Base-by-base conservation (phyloP, 1,140 invertebrate species). In the Semibalanus balanoides region DNA sequence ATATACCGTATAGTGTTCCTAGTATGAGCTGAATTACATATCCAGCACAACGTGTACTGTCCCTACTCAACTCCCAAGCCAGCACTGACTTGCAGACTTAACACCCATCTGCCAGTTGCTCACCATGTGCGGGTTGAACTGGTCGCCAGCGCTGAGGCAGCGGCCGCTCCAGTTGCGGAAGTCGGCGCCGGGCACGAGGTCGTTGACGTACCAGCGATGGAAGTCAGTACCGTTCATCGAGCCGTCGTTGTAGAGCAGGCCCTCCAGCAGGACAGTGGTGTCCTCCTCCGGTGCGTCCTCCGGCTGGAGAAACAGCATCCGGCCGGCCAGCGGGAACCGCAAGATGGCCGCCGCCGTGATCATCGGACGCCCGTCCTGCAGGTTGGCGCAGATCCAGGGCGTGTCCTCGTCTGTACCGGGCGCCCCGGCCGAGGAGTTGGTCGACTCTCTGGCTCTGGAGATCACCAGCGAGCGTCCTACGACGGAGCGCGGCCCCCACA, bases 141-240 rank as follows among this genome's bases (percentile, higher is more conserved):
- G 85, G 7, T 82, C 81, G n/a, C 92, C 93, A 9, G 92, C 87
- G 79, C 92, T 94, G 3, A 92, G 83, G 83, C 94, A 96, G 73
- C 95, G 85, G 76, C 86, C 88, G 73, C 89, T 91, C 93, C 94
- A 96, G 82, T 95, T 93, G 81, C 95, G 95, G 82, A 92, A 96
- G 83, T 97, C 95, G 79, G 88, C 89, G n/a, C 90, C 91, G 0
- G 89, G 86, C 75, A 86, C 82, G 78, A 87, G 81, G 30, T 85
- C 83, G 78, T 90, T 88, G 43, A 92, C 84, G 79, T 86, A 85
- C 89, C 90, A 91, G 28, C 83, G 82, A 83, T 96, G 93, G 72
- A 89, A 87, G 51, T 85, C 85, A 0, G 92, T 92, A 82, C 90
- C 90, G 82, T 95, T 94, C 78, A 88, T 88, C 35, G 90, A 89